These are phyloP conservation scores for Arctocebus calabarensis DNA, from an alignment of 2,797 vertebrate genomes.

Conservation along the genomic window DNA sequence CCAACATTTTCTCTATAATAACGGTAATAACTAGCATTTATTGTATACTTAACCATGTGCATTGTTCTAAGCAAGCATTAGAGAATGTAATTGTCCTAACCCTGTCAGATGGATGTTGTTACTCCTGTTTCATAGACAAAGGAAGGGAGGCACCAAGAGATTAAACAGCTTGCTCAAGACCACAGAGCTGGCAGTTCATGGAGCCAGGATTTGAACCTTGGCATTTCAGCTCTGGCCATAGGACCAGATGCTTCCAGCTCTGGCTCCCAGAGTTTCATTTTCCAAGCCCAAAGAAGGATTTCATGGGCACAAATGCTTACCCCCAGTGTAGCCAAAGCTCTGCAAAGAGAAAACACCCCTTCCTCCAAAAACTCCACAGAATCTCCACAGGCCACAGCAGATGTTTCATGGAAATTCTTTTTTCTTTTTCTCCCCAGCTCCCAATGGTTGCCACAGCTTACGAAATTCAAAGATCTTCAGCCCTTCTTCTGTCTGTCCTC, in stretches of 20 bases:
- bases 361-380: not conserved
- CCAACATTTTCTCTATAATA: not conserved
- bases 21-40: not conserved
- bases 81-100: not conserved
- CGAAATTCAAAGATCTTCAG: slow-evolving; percentile 37
- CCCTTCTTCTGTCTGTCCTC: slow-evolving; percentile 28
- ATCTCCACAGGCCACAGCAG: not conserved
- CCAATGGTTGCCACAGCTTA: slow-evolving; percentile 2
- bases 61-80: not conserved
- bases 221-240: accelerated
- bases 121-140: slow-evolving; percentile 1
- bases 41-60: not conserved
- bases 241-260: not conserved
- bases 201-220: not conserved
- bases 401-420: not conserved
- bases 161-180: not conserved
- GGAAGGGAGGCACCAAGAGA: not conserved
- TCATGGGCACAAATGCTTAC: not conserved
- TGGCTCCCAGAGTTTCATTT: not conserved
- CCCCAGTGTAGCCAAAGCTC: accelerated
- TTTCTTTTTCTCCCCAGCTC: not conserved
- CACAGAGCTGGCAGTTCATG: not conserved
- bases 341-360: not conserved
- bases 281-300: not conserved
- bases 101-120: not conserved